Percentiles rank a stretch among this genome's conserved stretches.
These are phyloP conservation scores for Procambarus virginalis DNA, from an alignment of 1,140 invertebrate species.

Conservation along the genomic window DNA sequence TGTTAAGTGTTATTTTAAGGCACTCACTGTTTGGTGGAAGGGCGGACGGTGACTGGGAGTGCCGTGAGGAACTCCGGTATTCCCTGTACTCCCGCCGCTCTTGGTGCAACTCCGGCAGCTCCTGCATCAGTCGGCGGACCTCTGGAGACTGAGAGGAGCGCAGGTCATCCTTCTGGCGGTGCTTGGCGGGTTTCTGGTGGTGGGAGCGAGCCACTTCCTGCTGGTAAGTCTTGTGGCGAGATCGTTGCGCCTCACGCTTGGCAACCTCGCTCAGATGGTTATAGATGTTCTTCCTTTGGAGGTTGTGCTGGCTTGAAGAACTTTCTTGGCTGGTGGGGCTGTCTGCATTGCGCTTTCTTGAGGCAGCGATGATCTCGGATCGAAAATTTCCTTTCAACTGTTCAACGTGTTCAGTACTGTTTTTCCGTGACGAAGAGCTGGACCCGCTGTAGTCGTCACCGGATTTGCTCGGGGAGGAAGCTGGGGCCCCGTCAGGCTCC, in stretches of 20 bases:
- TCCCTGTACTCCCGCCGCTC: conserved; percentile 76
- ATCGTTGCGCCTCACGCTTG: conserved; percentile 9
- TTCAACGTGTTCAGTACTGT: conserved; percentile 23
- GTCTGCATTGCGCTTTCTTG: conserved; percentile 51
- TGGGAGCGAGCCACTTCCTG: neutral
- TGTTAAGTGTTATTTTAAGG: neutral
- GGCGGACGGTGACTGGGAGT: conserved; percentile 42
- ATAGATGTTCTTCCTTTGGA: conserved; percentile 4
- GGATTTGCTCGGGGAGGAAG: conserved; percentile 54
- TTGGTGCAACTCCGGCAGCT: conserved; percentile 75
- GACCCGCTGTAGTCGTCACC: conserved; percentile 44
- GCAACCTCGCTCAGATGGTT: neutral
- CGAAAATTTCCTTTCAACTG: conserved; percentile 34
- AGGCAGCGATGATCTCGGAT: conserved; percentile 54
- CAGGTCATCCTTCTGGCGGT: conserved; percentile 18
- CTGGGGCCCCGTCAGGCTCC: conserved; percentile 66
- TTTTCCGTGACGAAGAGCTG: conserved; percentile 28
- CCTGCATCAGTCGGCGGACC: conserved; percentile 71
- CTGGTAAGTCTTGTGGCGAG: conserved; percentile 4
- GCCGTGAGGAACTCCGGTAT: conserved; percentile 73
- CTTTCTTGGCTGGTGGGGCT: neutral
- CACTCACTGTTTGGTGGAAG: conserved; percentile 39
- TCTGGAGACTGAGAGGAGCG: conserved; percentile 38
- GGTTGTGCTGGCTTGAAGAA: neutral
- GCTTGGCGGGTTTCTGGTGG: conserved; percentile 24